Percentiles rank a stretch among this genome's conserved stretches.
These are phyloP conservation scores for Perognathus longimembris DNA, from an alignment of 2,113 vertebrate genomes.

Conservation along the genomic window DNA sequence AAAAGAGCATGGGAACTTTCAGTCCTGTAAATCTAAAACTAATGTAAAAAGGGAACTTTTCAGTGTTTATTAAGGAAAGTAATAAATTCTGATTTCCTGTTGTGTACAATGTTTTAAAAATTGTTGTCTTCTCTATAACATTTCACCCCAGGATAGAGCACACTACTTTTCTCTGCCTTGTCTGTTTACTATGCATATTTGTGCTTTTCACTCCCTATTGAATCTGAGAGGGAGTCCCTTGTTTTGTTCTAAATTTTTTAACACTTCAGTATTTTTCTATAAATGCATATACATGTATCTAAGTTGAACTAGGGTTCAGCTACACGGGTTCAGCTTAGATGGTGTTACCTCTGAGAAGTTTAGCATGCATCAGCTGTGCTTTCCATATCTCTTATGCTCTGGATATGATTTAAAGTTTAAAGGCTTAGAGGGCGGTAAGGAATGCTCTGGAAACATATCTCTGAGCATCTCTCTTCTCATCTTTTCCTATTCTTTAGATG, in stretches of 20 bases:
- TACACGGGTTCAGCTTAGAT: not conserved
- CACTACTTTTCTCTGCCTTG: not conserved
- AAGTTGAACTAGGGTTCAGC: too few species aligned
- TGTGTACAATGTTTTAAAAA: not conserved
- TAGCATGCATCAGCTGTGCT: not conserved
- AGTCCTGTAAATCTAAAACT: not conserved
- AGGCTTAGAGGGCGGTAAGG: not conserved
- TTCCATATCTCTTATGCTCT: not conserved
- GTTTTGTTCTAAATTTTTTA: not conserved
- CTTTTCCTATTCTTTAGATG: not conserved
- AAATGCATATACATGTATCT: too few species aligned
- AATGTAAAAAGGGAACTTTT: conserved; percentile 12
- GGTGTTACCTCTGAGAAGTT: not conserved
- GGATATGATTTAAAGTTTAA: not conserved
- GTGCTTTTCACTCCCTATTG: not conserved
- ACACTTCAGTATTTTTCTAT: not conserved
- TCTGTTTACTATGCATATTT: not conserved
- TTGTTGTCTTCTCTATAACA: not conserved
- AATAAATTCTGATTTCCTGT: not conserved
- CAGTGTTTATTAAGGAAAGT: not conserved
- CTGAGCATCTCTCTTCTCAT: not conserved
- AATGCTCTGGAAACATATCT: not conserved
- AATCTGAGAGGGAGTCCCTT: not conserved
- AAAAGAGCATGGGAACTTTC: not conserved
- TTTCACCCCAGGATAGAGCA: not conserved